phyloP scores from a whole-genome alignment of 2,797 vertebrate genomes.

The Schizopygopsis pylzovi region DNA sequence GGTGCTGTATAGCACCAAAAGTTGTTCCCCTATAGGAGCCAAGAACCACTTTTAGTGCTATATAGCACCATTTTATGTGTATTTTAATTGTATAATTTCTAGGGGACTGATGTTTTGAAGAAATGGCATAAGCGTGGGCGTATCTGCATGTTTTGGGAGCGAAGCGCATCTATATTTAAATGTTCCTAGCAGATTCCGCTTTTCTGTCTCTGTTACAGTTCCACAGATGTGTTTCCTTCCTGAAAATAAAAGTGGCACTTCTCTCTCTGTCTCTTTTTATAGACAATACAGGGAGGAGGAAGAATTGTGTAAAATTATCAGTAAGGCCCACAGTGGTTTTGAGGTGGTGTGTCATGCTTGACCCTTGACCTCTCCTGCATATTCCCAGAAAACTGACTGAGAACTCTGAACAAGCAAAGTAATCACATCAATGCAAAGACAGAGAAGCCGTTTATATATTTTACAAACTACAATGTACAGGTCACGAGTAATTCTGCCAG shows the following conservation, averaged over 20 bases:
- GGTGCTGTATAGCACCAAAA: no score
- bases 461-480: neutral
- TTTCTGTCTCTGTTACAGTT: slow-evolving; percentile 64
- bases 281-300: slow-evolving; percentile 18
- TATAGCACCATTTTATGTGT: neutral
- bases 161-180: slow-evolving; percentile 59
- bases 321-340: slow-evolving; percentile 15
- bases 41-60: no score
- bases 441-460: neutral
- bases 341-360: neutral
- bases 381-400: neutral
- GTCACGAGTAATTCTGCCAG: neutral
- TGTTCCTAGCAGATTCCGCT: slow-evolving; percentile 62
- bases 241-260: slow-evolving; percentile 66
- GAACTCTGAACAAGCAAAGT: neutral
- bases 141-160: slow-evolving; percentile 45
- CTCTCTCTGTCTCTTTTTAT: slow-evolving; percentile 34
- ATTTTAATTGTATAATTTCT: slow-evolving; percentile 31
- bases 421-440: neutral
- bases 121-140: slow-evolving; percentile 15
- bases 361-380: slow-evolving; percentile 8
- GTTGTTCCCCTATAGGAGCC: no score
- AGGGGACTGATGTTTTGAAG: slow-evolving; percentile 11
- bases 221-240: slow-evolving; percentile 69
- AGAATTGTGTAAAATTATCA: slow-evolving; percentile 23